A percentile compares a stretch with the other conserved stretches of the same genome.
Evolutionary conservation across 1,140 invertebrate species (phyloP).

Genomic region (Papilio machaon): DNA sequence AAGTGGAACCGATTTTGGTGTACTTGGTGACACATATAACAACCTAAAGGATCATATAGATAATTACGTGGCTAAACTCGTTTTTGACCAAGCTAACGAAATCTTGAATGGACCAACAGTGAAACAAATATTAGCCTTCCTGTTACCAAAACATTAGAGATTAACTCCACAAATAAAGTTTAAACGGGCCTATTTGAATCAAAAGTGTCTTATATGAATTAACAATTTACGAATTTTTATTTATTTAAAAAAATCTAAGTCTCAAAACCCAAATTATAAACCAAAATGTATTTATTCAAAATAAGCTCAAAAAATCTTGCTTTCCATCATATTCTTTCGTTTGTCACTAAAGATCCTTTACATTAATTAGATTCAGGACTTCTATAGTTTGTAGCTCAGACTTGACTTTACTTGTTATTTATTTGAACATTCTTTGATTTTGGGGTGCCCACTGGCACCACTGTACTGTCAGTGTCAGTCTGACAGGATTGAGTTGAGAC

Average conservation of each 20-base stretch:
- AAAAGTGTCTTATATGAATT: not conserved
- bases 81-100: slow-evolving; percentile 11
- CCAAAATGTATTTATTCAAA: not conserved
- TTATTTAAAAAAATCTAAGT: too few relatives aligned
- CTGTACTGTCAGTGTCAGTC: too few relatives aligned
- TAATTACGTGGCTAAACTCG: slow-evolving; percentile 3
- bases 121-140: slow-evolving; percentile 23
- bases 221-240: not conserved
- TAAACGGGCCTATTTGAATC: not conserved
- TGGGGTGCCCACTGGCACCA: too few relatives aligned
- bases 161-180: too few relatives aligned
- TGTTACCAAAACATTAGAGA: not conserved
- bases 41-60: slow-evolving; percentile 6
- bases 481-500: too few relatives aligned
- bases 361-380: too few relatives aligned
- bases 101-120: slow-evolving; percentile 5
- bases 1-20: not conserved
- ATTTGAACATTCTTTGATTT: too few relatives aligned
- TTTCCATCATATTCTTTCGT: too few relatives aligned
- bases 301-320: too few relatives aligned
- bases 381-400: too few relatives aligned
- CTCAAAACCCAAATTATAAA: not conserved
- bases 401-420: too few relatives aligned
- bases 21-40: not conserved
- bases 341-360: too few relatives aligned